Evolutionary conservation across 1,140 invertebrate genomes (phyloP), one percentile per base, ranked within the genome.

Genomic region (Anastrepha obliqua): DNA sequence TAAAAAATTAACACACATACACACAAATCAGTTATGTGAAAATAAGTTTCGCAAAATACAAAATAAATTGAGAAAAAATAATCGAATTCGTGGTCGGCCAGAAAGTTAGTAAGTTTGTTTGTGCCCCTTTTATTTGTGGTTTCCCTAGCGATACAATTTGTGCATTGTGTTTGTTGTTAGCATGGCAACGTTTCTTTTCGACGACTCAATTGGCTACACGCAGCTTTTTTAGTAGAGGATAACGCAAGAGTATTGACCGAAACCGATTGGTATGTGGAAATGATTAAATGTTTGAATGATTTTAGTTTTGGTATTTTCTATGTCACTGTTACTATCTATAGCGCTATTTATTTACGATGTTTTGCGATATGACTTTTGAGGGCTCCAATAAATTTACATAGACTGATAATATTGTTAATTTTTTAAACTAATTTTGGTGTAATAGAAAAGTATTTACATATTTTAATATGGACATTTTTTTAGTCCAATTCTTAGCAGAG

Each of bases 181-280:
- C 74, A 81, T 81, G 74, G 74, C 74, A 81, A 81, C 74, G 74
- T 55, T 20, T 55, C 9, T 58, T 55, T 81, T 47, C 17, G 74
- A 44, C 74, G 13, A 55, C 51, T 81, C 20, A 81, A 81, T 44
- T 74, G 67, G 15, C 67, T 47, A 8, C 17, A 74, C 4, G 11
- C 67, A 47, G 39, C 67, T 0, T 74, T 74, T 3, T 15, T 74
- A n/a, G 13, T 55, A 55, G 11, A 55, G 91, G 91, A 92, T 92
- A 92, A 91, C 88, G 90, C 89, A 91, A 91, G 91, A 90, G 92
- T 92, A 92, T 92, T 91, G 91, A 90, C 91, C 91, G 89, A 90
- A 90, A 42, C 17, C 7, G n/a, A 85, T 39, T 47, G 81, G 81
- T 85, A 42, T 29, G 81, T 85, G 3, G 6, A 55, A 55, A 11